Evolutionary conservation across 2,797 vertebrate species (phyloP).

Genomic region (Paramormyrops hopkinsi): DNA sequence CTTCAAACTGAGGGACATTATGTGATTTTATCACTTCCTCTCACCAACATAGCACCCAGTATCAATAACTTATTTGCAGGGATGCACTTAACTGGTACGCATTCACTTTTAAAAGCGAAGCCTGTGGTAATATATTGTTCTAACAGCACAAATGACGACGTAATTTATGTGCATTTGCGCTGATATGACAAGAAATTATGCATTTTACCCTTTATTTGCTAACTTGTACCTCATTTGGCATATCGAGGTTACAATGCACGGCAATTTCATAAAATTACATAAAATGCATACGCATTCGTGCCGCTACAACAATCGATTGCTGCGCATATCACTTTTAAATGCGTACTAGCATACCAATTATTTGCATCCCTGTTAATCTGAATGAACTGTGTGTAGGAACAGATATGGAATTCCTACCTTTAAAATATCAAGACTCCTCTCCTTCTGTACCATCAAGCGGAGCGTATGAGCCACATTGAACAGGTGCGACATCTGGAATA

Average conservation of each 20-base stretch:
- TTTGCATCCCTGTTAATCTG: neutral
- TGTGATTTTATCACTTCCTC: neutral
- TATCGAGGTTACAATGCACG: neutral
- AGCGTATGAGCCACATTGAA: conserved; percentile 87
- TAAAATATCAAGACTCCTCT: conserved; percentile 82
- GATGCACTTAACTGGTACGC: neutral
- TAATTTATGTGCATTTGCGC: neutral
- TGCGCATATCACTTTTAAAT: neutral
- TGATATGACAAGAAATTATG: neutral
- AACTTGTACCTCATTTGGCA: neutral
- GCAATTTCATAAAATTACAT: neutral
- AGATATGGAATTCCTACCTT: conserved; percentile 65
- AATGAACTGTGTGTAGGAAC: neutral
- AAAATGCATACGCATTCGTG: neutral
- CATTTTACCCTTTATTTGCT: neutral
- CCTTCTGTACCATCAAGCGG: conserved; percentile 90
- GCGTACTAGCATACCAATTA: neutral
- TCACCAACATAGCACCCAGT: neutral
- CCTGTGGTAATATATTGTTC: neutral
- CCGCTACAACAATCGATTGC: neutral
- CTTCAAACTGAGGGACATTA: neutral
- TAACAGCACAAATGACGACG: neutral
- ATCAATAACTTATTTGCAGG: neutral
- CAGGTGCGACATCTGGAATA: conserved; percentile 81
- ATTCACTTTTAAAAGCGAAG: neutral